Percentiles rank a stretch among this genome's conserved stretches.
Conservation (phyloP, 2,888 invertebrate species). For the Deroplatys truncata region DNA sequence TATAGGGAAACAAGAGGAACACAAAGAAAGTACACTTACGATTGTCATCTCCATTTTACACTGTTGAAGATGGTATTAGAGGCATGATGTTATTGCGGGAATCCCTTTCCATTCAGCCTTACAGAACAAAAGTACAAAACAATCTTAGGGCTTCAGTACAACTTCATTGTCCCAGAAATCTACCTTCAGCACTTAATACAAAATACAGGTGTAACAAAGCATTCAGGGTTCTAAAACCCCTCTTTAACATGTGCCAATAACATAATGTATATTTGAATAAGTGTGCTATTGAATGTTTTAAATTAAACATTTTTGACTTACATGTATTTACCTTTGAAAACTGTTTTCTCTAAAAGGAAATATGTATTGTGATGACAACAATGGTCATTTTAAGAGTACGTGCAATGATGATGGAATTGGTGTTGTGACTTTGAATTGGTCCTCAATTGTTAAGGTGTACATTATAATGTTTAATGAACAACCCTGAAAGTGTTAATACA, state of each 20-base stretch:
- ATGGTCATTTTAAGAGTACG: background rate
- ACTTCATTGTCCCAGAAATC: background rate
- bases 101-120: conserved; percentile 7
- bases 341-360: background rate
- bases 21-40: background rate
- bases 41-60: background rate
- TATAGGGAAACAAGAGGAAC: background rate
- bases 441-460: conserved; percentile 1
- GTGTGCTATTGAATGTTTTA: conserved; percentile 15
- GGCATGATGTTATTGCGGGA: background rate
- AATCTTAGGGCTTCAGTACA: conserved; percentile 17
- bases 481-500: conserved; percentile 15
- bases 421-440: conserved; percentile 27
- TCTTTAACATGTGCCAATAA: conserved; percentile 20
- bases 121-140: conserved; percentile 22
- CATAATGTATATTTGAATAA: conserved; percentile 10
- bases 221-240: background rate
- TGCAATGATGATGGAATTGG: conserved; percentile 18
- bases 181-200: background rate
- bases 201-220: background rate
- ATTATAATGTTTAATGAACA: conserved; percentile 17
- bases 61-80: background rate
- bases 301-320: conserved; percentile 9
- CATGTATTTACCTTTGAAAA: background rate
- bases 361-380: background rate